phyloP scores from a whole-genome alignment of 2,113 vertebrate species.

The Pygoscelis adeliae region DNA sequence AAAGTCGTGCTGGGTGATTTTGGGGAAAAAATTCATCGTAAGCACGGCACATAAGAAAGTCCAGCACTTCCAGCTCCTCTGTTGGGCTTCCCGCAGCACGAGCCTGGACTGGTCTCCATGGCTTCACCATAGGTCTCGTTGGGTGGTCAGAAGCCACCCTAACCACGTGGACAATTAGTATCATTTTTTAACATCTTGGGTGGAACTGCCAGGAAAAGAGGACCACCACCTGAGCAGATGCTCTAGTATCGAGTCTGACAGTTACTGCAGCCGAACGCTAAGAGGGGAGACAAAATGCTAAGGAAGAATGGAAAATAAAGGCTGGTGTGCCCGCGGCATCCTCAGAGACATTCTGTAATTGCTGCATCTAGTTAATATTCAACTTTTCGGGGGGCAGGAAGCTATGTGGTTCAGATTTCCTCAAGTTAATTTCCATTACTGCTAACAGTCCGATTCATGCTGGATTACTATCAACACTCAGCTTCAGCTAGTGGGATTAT shows the following conservation, averaged over 20 bases:
- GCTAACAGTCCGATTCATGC: accelerated
- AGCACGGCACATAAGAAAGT: neutral
- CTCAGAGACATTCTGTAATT: accelerated
- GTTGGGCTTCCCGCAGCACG: neutral
- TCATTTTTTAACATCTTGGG: accelerated
- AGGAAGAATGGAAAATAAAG: too few species aligned
- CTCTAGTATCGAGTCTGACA: accelerated
- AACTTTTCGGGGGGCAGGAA: neutral
- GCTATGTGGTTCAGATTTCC: neutral
- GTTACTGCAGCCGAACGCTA: neutral
- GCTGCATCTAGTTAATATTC: neutral
- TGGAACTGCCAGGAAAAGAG: neutral
- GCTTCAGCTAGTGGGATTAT: neutral
- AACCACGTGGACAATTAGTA: neutral
- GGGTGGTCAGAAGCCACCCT: neutral
- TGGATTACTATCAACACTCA: too few species aligned
- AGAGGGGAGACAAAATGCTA: neutral
- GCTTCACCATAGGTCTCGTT: accelerated
- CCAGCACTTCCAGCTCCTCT: neutral
- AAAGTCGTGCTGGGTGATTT: too few species aligned
- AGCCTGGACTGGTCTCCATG: neutral
- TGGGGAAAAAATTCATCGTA: too few species aligned
- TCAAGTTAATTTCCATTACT: neutral
- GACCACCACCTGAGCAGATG: accelerated
- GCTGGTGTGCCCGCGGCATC: accelerated